A percentile compares a stretch with the other conserved stretches of the same genome.
Evolutionary conservation across 2,888 invertebrate species (phyloP).

Genomic region (Gerosis bhagava): DNA sequence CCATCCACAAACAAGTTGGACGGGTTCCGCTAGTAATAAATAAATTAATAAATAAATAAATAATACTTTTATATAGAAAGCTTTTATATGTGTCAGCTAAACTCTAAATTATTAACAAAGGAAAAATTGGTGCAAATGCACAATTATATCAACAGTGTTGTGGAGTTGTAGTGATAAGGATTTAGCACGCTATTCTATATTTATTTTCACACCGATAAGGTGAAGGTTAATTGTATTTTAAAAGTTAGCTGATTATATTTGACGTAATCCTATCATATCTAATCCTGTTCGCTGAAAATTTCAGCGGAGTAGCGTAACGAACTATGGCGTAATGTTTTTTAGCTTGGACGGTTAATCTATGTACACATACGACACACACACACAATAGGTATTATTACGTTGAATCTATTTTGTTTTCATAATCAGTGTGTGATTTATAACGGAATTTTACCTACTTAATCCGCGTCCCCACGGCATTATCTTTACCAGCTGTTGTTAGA

Average conservation of each 20-base stretch:
- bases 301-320: constrained; percentile 1
- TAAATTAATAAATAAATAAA: no score
- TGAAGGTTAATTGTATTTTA: constrained; percentile 56
- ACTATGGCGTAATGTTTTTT: constrained; percentile 11
- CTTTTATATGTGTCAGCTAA: no score
- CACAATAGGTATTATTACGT: neutral
- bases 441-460: constrained; percentile 57
- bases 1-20: no score
- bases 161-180: neutral
- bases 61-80: no score
- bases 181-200: constrained; percentile 47
- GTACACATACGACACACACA: no score
- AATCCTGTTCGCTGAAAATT: constrained; percentile 7
- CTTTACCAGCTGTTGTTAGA: constrained; percentile 43
- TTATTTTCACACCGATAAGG: constrained; percentile 56
- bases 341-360: neutral
- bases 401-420: constrained; percentile 26
- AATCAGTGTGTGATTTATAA: constrained; percentile 45
- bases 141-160: no score
- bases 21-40: no score
- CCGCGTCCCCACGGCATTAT: constrained; percentile 47
- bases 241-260: constrained; percentile 6
- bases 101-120: no score
- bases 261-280: neutral
- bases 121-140: no score